Evolutionary conservation across 2,888 invertebrate genomes (phyloP), one percentile per base, ranked within the genome.

Genomic region (Nephrocerus scutellatus): DNA sequence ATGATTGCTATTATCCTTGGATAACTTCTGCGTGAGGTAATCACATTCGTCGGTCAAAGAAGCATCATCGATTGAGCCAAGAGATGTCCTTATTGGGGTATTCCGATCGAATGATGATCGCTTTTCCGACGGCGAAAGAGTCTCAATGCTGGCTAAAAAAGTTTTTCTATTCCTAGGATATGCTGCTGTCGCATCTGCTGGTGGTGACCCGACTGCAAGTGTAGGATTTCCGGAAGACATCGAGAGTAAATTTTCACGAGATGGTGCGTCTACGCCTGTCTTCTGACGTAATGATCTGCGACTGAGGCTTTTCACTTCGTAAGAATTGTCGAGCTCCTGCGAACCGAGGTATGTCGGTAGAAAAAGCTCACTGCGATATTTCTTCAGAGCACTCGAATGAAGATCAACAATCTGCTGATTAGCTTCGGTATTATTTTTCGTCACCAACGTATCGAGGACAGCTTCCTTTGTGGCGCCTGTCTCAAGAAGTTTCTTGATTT

Each of bases 401-500:
- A 62, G 58, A 52, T 68, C 67, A 9, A 56, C 56, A 16, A 68
- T 68, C 44, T 66, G 65, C 39, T 68, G 68, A 53, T 68, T 68
- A 3, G 67, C 68, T 47, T 68, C 68, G 1, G 68, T 68, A 40
- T 68, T 68, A 40, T 60, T 66, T 34, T 67, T 68, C 15, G 68
- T 68, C 6, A 68, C 68, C 30, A 68, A 49, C 3, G 66, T 60
- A 39, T 68, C 68, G 4, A 68, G 50, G 3, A 68, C 66, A 2
- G 66, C 62, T 47, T 68, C 68, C 39, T 66, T 66, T 16, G 64
- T 60, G 7, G 64, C 75, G 7, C 84, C 82, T 43, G 77, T 81
- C 58, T 84, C 82, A 54, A 87, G 69, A 39, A 86, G 64, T 34
- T 72, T 74, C 54, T 80, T 76, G 8, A 86, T 70, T 70, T 74